Evolutionary conservation across 2,888 invertebrate species (phyloP).

Genomic region (Cheilosia variabilis): DNA sequence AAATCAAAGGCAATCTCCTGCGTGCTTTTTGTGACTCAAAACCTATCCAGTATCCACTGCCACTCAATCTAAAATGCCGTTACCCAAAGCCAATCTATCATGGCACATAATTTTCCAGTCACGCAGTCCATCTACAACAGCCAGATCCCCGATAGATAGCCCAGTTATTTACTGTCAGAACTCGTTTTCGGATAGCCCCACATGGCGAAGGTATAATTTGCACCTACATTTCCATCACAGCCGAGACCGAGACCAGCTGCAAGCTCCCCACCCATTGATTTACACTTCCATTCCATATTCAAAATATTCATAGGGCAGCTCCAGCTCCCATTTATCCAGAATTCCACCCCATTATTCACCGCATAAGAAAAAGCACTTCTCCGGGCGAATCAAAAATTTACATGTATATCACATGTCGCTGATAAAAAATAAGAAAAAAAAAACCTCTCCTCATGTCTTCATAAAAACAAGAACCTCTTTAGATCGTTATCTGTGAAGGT

Average conservation of each 20-base stretch:
- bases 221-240: constrained; percentile 48
- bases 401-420: constrained; percentile 72
- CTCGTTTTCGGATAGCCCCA: constrained; percentile 48
- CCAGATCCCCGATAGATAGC: constrained; percentile 33
- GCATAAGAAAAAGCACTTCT: constrained; percentile 32
- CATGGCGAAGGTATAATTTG: constrained; percentile 52
- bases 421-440: constrained; percentile 40
- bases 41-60: not conserved
- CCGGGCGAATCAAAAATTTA: constrained; percentile 58
- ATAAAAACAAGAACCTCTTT: constrained; percentile 60
- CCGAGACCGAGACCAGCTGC: not conserved
- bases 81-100: constrained; percentile 2
- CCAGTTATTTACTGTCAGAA: constrained; percentile 46
- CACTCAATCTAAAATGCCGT: not conserved
- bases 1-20: not conserved
- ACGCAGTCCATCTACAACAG: not conserved
- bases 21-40: not conserved
- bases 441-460: constrained; percentile 58
- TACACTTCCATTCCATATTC: constrained; percentile 56
- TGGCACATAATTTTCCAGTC: constrained; percentile 18
- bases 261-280: constrained; percentile 19
- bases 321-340: constrained; percentile 46
- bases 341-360: constrained; percentile 64
- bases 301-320: constrained; percentile 49
- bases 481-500: constrained; percentile 59